Evolutionary conservation across 1,140 invertebrate genomes (phyloP).

Genomic region (Vanessa atalanta): DNA sequence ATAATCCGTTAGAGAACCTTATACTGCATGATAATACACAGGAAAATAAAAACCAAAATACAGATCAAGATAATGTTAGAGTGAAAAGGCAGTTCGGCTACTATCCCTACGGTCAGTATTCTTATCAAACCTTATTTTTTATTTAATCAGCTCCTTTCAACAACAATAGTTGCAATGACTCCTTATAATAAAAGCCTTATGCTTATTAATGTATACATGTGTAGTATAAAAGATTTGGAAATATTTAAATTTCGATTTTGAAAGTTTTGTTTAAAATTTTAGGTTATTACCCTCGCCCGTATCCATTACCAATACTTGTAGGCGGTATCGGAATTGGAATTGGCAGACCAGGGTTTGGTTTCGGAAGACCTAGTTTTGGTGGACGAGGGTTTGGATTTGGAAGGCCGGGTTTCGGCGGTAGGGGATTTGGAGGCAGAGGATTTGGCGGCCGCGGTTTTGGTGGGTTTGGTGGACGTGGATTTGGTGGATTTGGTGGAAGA

Average conservation of each 20-base stretch:
- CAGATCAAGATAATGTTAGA: constrained; percentile 39
- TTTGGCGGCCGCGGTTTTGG: constrained; percentile 44
- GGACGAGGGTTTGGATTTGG: constrained; percentile 36
- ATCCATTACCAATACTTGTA: constrained; percentile 47
- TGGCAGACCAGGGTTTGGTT: constrained; percentile 32
- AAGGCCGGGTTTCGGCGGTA: constrained; percentile 37
- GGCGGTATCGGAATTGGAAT: constrained; percentile 45
- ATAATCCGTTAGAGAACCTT: neutral
- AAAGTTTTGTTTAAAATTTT: constrained; percentile 14
- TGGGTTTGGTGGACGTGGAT: constrained; percentile 38
- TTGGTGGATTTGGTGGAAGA: constrained; percentile 42
- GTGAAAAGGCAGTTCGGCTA: constrained; percentile 52
- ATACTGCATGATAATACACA: neutral
- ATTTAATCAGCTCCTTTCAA: neutral
- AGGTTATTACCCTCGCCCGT: constrained; percentile 38
- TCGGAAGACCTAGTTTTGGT: constrained; percentile 43
- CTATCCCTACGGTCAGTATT: constrained; percentile 14
- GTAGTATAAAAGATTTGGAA: too few relatives aligned
- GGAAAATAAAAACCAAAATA: constrained; percentile 1
- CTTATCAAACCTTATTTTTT: neutral
- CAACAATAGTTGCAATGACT: too few relatives aligned
- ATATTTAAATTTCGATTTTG: neutral
- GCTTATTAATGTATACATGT: too few relatives aligned
- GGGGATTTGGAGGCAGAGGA: constrained; percentile 39
- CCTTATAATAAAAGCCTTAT: too few relatives aligned